Evolutionary conservation across 2,888 invertebrate genomes (phyloP).

Genomic region (Plebejus argus): DNA sequence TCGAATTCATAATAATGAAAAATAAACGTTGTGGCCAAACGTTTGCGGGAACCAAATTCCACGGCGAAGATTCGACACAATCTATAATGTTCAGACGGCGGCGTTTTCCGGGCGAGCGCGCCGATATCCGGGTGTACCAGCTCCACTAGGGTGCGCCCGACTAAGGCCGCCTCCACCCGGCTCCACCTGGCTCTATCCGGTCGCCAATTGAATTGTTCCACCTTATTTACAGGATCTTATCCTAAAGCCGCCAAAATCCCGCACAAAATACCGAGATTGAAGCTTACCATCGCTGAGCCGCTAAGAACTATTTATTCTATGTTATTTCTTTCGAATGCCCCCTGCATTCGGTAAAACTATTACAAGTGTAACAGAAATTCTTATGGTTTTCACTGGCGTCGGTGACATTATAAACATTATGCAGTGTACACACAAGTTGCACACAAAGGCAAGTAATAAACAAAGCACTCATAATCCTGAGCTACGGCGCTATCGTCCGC

Average conservation of each 20-base stretch:
- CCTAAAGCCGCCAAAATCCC: neutral
- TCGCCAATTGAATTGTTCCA: conserved; percentile 10
- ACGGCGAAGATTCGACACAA: conserved; percentile 24
- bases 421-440: too few species aligned
- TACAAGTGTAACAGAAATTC: too few species aligned
- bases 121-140: neutral
- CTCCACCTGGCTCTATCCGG: neutral
- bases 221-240: conserved; percentile 11
- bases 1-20: too few species aligned
- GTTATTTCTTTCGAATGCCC: too few species aligned
- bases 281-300: neutral
- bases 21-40: too few species aligned
- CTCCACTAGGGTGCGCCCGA: neutral
- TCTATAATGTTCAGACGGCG: conserved; percentile 19
- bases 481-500: neutral
- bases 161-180: neutral
- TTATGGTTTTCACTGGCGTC: too few species aligned
- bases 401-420: too few species aligned
- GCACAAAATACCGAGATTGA: conserved; percentile 2
- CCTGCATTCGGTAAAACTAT: too few species aligned
- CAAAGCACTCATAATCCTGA: neutral
- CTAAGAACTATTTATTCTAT: neutral
- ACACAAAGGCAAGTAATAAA: neutral
- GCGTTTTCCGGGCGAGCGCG: conserved; percentile 13
- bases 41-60: too few species aligned